Evolutionary conservation across 1,140 invertebrate genomes (phyloP).

Genomic region (Coptotermes formosanus): DNA sequence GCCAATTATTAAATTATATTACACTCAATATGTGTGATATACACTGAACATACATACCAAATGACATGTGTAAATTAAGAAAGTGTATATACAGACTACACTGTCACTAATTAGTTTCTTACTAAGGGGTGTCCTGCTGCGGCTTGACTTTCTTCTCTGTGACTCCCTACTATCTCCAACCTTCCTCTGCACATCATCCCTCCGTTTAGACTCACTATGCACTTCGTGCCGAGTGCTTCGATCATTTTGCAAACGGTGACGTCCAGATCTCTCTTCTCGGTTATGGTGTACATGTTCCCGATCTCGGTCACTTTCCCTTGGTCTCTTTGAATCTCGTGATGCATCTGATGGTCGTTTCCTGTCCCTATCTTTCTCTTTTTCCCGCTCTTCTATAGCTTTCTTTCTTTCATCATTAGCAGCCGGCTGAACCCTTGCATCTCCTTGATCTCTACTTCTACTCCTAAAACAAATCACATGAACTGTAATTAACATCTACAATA

Average conservation of each 20-base stretch:
- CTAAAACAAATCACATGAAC: slow-evolving; percentile 20
- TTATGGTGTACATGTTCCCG: neutral
- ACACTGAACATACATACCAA: too few relatives aligned
- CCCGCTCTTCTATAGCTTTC: slow-evolving; percentile 20
- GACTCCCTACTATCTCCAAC: neutral
- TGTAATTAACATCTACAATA: too few relatives aligned
- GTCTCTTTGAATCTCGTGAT: slow-evolving; percentile 2
- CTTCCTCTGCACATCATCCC: neutral
- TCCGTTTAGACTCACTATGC: neutral
- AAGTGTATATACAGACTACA: neutral
- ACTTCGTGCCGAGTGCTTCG: neutral
- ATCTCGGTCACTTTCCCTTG: neutral
- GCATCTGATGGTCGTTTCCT: neutral
- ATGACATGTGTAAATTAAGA: too few relatives aligned
- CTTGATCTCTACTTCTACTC: slow-evolving; percentile 37
- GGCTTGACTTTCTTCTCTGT: neutral
- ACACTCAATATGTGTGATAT: too few relatives aligned
- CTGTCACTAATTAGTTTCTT: neutral
- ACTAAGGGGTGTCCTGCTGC: slow-evolving; percentile 11
- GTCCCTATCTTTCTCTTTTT: slow-evolving; percentile 9
- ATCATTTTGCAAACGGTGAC: neutral
- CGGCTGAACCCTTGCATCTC: neutral
- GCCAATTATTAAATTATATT: too few relatives aligned
- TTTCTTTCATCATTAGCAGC: slow-evolving; percentile 26
- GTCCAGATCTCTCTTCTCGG: slow-evolving; percentile 1